Evolutionary conservation across 37 sponge, comb jelly and placozoan genomes (phyloP), one percentile per base, ranked within the genome.

Genomic region (Cliona cf. orientalis): DNA sequence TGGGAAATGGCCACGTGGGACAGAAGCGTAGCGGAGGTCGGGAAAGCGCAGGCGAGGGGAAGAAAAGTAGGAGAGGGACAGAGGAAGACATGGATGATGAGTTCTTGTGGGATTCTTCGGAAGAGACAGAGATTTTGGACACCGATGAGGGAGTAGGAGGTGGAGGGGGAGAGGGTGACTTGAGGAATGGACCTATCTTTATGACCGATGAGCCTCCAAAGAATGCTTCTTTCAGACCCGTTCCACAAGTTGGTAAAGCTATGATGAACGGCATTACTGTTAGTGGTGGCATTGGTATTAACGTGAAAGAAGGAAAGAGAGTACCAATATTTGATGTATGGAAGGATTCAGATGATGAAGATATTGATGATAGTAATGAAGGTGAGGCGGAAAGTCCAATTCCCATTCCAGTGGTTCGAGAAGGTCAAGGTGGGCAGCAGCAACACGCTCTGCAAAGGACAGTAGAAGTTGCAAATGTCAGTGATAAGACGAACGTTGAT

Each of bases 71-170:
- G 70, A 2, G 43, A 12, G 43, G 44, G 14, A 59, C 5, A 3
- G 28, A 4, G 5, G 60, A 29, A 14, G 60, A 29, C 28, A 59
- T 14, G 60, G 60, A 29, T 25, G 28, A 59, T 25, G 17, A 29
- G 60, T 9, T 25, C 5, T 25, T 59, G 45, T 70, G 44, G 71
- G 71, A 70, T 17, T 70, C 71, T 23, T 70, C 71, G 2, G 45
- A 42, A 42, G 71, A 70, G 29, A 4, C 42, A 2, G 71, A 41
- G 23, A n/a, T 70, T 22, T 5, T 39, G 12, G 28, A 19, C 5
- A n/a, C 2, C 17, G 71, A 42, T 23, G 71, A 66, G 5, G n/a
- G 43, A 69, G n/a, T n/a, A n/a, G n/a, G n/a, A n/a, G n/a, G n/a
- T n/a, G n/a, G n/a, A n/a, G n/a, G n/a, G n/a, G n/a, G n/a, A n/a